Conservation (phyloP, 2,888 invertebrate genomes). For the Callyntrura sp. region DNA sequence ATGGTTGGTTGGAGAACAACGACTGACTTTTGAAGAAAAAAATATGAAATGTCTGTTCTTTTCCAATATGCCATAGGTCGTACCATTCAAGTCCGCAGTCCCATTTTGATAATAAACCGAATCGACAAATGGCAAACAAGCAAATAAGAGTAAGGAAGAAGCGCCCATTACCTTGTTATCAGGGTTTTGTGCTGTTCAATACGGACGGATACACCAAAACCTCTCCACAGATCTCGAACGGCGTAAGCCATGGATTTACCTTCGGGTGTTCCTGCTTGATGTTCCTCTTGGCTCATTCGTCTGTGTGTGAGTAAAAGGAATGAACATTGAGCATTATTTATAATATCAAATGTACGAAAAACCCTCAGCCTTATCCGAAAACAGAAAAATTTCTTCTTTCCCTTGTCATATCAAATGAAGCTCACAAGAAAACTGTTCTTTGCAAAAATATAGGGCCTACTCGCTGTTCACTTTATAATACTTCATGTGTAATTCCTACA, state of each 20-base stretch:
- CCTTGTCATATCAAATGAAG: neutral
- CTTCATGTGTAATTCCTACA: neutral
- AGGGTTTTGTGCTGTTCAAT: constrained; percentile 83
- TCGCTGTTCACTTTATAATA: neutral
- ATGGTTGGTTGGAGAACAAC: constrained; percentile 11
- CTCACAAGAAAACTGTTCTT: neutral
- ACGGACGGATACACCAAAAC: constrained; percentile 83
- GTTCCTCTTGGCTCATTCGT: constrained; percentile 83
- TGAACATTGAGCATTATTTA: constrained; percentile 32
- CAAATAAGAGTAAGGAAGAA: neutral
- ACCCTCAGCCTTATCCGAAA: neutral
- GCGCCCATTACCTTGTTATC: constrained; percentile 81
- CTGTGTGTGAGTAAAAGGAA: constrained; percentile 59
- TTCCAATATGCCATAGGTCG: neutral
- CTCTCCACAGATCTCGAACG: constrained; percentile 83
- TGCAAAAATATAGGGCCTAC: neutral
- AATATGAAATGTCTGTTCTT: constrained; percentile 22
- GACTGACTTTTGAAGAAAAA: constrained; percentile 14
- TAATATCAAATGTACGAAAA: constrained; percentile 41
- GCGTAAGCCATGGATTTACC: constrained; percentile 83
- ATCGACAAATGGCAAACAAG: neutral
- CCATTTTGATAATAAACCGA: constrained; percentile 41
- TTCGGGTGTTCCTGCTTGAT: constrained; percentile 82
- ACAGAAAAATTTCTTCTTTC: neutral
- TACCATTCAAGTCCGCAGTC: constrained; percentile 21